A percentile compares a stretch with the other conserved stretches of the same genome.
phyloP scores from a whole-genome alignment of 2,113 vertebrate genomes.

The Chaenocephalus aceratus region DNA sequence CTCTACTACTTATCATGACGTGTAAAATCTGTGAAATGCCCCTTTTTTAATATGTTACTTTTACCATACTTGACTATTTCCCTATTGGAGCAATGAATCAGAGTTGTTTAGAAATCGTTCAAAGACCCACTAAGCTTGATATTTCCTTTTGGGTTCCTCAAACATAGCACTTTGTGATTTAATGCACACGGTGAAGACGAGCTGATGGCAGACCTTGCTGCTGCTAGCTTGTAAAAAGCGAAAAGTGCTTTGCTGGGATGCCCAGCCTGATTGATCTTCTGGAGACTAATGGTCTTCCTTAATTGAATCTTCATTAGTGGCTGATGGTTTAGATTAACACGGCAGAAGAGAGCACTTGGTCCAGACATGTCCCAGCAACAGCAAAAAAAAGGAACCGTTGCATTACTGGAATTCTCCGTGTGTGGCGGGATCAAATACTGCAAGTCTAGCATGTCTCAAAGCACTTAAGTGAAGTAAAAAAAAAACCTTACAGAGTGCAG shows the following conservation, averaged over 20 bases:
- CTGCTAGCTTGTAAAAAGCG: constrained; percentile 56
- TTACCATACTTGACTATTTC: too few relatives aligned
- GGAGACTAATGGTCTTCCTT: constrained; percentile 55
- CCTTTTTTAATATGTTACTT: not conserved
- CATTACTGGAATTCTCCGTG: constrained; percentile 15
- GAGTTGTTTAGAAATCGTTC: not conserved
- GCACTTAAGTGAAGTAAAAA: not conserved
- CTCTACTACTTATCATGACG: not conserved
- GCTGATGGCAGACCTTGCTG: constrained; percentile 72
- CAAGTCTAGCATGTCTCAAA: not conserved
- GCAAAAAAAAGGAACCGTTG: not conserved
- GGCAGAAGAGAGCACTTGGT: constrained; percentile 51
- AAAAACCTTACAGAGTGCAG: not conserved
- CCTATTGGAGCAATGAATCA: not conserved
- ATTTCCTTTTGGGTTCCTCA: constrained; percentile 33
- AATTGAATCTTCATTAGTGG: constrained; percentile 69
- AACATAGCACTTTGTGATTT: constrained; percentile 58
- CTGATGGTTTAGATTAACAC: constrained; percentile 58
- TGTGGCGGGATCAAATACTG: constrained; percentile 16
- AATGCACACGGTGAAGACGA: constrained; percentile 46
- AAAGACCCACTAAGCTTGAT: not conserved
- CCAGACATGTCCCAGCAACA: constrained; percentile 31
- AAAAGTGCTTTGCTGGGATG: constrained; percentile 78
- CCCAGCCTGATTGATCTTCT: constrained; percentile 60
- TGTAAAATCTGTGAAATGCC: not conserved